Evolutionary conservation across 2,888 invertebrate species (phyloP).

Genomic region (Ophioninae sp.): DNA sequence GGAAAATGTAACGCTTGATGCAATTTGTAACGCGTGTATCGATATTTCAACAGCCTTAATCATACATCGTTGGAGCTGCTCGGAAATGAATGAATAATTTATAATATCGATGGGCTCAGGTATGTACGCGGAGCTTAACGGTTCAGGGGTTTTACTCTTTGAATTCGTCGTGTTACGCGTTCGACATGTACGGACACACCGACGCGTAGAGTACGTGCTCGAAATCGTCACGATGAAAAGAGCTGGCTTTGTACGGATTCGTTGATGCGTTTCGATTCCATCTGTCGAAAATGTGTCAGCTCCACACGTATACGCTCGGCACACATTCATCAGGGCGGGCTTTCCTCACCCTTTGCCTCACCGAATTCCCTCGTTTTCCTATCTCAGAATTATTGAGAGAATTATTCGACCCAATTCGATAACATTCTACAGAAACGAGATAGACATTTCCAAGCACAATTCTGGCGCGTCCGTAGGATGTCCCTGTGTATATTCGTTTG

Average conservation of each 20-base stretch:
- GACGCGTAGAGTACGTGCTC: not conserved
- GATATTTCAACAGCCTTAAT: not conserved
- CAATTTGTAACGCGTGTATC: not conserved
- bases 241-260: constrained; percentile 29
- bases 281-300: constrained; percentile 33
- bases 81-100: not conserved
- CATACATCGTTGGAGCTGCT: not conserved
- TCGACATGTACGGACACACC: not conserved
- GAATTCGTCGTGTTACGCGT: constrained; percentile 24
- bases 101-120: not conserved
- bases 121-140: not conserved
- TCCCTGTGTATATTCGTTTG: constrained; percentile 4
- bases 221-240: constrained; percentile 22
- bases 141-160: constrained; percentile 2
- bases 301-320: constrained; percentile 27
- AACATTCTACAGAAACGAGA: constrained; percentile 41
- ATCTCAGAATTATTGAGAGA: constrained; percentile 20
- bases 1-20: not conserved
- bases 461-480: constrained; percentile 38
- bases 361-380: constrained; percentile 31
- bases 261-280: constrained; percentile 39
- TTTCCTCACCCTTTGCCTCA: not conserved
- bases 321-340: constrained; percentile 2
- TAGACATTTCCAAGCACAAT: constrained; percentile 44
- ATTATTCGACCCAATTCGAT: constrained; percentile 59